Percentiles rank a stretch among this genome's conserved stretches.
These are phyloP conservation scores for Athalia cordata DNA, from an alignment of 2,888 invertebrate genomes.

Conservation along the genomic window DNA sequence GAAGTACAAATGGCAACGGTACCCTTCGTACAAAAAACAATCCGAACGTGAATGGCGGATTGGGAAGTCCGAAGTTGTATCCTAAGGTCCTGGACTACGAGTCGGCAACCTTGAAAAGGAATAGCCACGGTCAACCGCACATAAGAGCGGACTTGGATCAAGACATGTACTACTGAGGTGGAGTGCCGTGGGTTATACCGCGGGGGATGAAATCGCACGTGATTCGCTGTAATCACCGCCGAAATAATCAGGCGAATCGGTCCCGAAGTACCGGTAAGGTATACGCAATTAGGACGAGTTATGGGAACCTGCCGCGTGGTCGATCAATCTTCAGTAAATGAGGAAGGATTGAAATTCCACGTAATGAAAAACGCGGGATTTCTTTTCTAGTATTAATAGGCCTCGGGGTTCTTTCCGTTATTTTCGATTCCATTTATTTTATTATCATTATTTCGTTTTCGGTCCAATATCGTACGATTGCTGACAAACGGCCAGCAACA, in stretches of 20 bases:
- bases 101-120: slow-evolving; percentile 84
- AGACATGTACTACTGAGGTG: slow-evolving; percentile 80
- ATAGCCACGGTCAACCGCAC: slow-evolving; percentile 78
- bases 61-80: slow-evolving; percentile 80
- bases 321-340: too few relatives aligned
- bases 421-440: background rate
- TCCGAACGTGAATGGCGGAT: slow-evolving; percentile 73
- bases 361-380: slow-evolving; percentile 18
- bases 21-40: slow-evolving; percentile 77
- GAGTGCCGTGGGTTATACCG: background rate
- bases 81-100: slow-evolving; percentile 86
- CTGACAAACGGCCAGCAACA: too few relatives aligned
- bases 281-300: too few relatives aligned
- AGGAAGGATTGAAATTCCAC: too few relatives aligned
- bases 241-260: background rate
- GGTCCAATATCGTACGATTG: background rate
- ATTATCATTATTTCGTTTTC: background rate
- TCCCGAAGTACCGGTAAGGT: too few relatives aligned
- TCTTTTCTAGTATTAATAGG: background rate
- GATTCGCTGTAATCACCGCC: background rate
- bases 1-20: slow-evolving; percentile 75
- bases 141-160: slow-evolving; percentile 80
- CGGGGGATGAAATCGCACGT: background rate
- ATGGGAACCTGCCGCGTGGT: too few relatives aligned
- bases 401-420: too few relatives aligned